Evolutionary conservation across 2,888 invertebrate species (phyloP), one percentile per base, ranked within the genome.

Genomic region (Watsonalla cultraria): DNA sequence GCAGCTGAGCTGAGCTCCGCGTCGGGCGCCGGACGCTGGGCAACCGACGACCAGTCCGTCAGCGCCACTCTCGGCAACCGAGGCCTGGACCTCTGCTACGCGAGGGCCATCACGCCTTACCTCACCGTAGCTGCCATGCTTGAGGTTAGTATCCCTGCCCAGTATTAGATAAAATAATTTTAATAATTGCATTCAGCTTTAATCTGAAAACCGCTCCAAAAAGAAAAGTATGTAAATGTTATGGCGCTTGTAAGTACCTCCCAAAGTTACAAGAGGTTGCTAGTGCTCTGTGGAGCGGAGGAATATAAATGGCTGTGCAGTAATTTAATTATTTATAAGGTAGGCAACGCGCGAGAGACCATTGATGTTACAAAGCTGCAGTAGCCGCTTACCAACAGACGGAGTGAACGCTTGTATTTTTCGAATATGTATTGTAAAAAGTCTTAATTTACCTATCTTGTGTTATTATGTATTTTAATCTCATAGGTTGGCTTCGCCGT

Each of bases 21-120:
- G 11, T 89, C 90, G 0, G 88, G 75, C 0, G 90, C 90, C 0
- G 84, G 79, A 0, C 85, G 90, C 7, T 90, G 85, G 84, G 65
- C 74, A 45, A 68, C 61, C 53, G 81, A 81, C 0, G 61, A 81
- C n/a, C 81, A 86, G 56, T 77, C 87, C 1, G 51, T 89, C 45
- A 88, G 89, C 59, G 87, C 80, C n/a, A 90, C 90, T 0, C 75
- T 88, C n/a, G 90, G 90, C 47, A 90, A 86, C 65, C 74, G 90
- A 5, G 90, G 90, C 5, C 70, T 90, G 5, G 90, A 90, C 56
- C 63, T 90, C 15, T 90, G 89, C 68, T 90, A 86, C 57, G 87
- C 88, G 1, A 74, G 80, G 15, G 81, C 74, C 14, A 68, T 90
- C 52, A 81, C 76, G 42, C 90, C 90, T 0, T 84, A 78, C 51